Conservation (phyloP, 1,140 invertebrate genomes). For the Bombus sibiricus region DNA sequence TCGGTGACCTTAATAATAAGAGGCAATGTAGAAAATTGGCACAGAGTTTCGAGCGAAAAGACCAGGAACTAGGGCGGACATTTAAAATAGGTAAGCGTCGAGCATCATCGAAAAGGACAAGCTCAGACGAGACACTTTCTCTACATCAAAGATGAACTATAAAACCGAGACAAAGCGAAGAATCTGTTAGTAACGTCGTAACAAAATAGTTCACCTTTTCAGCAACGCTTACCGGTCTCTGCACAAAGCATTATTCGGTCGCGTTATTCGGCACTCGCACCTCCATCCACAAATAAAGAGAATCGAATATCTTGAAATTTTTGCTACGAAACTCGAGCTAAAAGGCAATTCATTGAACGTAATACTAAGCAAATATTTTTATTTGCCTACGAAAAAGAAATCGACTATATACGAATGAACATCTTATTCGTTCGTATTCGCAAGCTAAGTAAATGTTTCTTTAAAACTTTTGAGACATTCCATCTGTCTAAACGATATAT, state of each 20-base stretch:
- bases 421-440: not conserved
- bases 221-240: not conserved
- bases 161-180: constrained; percentile 3
- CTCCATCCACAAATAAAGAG: not conserved
- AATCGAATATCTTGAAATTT: not conserved
- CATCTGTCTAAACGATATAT: not conserved
- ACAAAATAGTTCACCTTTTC: constrained; percentile 38
- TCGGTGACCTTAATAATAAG: not conserved
- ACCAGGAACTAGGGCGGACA: not conserved
- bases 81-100: not conserved
- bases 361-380: not conserved
- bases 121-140: not conserved
- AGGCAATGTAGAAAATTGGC: not conserved
- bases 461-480: not conserved
- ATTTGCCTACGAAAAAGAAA: not conserved
- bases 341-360: not conserved
- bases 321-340: not conserved
- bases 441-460: not conserved
- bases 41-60: not conserved
- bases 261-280: not conserved
- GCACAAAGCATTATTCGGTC: constrained; percentile 40
- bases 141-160: constrained; percentile 30
- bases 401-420: not conserved
- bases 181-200: constrained; percentile 22
- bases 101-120: not conserved